Evolutionary conservation across 2,888 invertebrate genomes (phyloP).

Genomic region (Xestia c-nigrum): DNA sequence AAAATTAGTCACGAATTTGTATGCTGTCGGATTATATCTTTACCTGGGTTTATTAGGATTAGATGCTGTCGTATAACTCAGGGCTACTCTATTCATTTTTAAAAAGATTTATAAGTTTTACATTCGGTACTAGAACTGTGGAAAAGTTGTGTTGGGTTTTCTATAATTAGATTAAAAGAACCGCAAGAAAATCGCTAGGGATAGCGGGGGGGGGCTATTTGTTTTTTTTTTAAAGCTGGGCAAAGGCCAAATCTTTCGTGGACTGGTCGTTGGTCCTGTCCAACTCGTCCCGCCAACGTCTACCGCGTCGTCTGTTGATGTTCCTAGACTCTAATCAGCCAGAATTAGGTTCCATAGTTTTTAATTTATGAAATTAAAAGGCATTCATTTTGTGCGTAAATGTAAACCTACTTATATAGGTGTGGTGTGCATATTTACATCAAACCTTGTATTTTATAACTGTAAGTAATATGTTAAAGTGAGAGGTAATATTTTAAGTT

Average conservation of each 20-base stretch:
- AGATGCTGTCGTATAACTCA: background rate
- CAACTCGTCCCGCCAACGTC: no score
- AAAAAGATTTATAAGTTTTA: background rate
- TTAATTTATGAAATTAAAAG: background rate
- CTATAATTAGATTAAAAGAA: background rate
- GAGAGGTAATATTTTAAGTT: conserved; percentile 22
- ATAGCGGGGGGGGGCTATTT: no score
- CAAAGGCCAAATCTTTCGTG: no score
- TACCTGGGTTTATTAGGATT: conserved; percentile 1
- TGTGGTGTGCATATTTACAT: background rate
- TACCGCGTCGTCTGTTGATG: no score
- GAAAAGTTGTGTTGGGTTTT: background rate
- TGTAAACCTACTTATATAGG: background rate
- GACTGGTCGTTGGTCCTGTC: no score
- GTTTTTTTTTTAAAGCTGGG: no score
- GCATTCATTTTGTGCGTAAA: background rate
- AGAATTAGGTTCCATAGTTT: no score
- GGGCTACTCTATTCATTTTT: background rate
- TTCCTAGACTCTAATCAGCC: no score
- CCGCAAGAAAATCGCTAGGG: background rate
- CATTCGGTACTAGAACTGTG: background rate
- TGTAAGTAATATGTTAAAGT: conserved; percentile 1
- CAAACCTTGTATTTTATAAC: conserved; percentile 4
- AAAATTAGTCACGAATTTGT: conserved; percentile 45
- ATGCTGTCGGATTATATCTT: background rate